Base-by-base conservation (phyloP, 64 coral and sea anemone species). In the Stichodactyla mertensii region DNA sequence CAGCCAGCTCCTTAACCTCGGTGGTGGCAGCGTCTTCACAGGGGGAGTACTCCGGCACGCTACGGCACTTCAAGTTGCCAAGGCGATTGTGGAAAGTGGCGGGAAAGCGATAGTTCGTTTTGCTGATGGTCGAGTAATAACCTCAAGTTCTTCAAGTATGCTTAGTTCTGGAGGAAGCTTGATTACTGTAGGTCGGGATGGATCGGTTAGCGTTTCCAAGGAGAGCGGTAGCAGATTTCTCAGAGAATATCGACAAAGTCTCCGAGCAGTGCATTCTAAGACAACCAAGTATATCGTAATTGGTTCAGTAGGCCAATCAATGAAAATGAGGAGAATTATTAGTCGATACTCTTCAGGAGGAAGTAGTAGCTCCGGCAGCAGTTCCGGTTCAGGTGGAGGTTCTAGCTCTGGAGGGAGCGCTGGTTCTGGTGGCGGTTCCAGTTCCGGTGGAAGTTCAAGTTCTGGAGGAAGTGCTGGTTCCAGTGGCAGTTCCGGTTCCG, bases 11-110 rank as follows among this genome's bases (percentile, higher is more conserved):
- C 88, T 96, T 20, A 89, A 96, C 84, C 85, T 90, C 55, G 92
- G 86, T 11, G 94, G 94, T 16, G 94, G 94, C 14, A 87, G 78
- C 55, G 24, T 96, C 10, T 96, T 96, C 54, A 28, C 92, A 54
- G 88, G 90, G 16, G 90, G 90, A 22, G 2, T 87, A 0, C 78
- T 77, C 23, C 54, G 61, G 11, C 36, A 45, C 36, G 23, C 77
- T 22, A 92, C 90, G 62, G 90, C 90, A 4, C 26, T 92, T 22
- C 62, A 69, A 18, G 86, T 92, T 51, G 64, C 87, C 84, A 82
- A 81, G 24, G 90, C 90, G 23, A 87, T 92, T 55, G 90, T 92
- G 10, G 79, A 87, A 82, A 87, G 84, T 74, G 16, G 86, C 54
- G 90, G 90, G 5, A 92, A 92, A 71, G 90, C 85, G 23, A 83